phyloP scores from a whole-genome alignment of 2,888 invertebrate species.

The Hemistola chrysoprasaria region DNA sequence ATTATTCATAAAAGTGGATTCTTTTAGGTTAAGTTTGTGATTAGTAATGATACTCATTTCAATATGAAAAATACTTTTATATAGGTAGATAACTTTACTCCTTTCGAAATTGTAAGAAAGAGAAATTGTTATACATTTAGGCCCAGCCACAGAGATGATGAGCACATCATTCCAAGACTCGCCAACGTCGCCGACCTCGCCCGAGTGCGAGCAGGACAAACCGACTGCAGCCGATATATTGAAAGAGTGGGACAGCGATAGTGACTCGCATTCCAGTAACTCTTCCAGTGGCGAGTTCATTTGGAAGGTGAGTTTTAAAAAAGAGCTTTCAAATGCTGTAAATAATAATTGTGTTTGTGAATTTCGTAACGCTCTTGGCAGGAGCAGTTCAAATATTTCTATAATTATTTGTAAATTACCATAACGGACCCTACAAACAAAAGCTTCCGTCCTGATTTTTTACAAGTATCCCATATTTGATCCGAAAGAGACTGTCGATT shows the following conservation, averaged over 20 bases:
- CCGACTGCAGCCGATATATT: slow-evolving; percentile 63
- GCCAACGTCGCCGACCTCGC: slow-evolving; percentile 65
- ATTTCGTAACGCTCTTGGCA: slow-evolving; percentile 1
- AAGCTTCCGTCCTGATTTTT: too few relatives aligned
- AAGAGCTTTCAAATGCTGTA: not conserved
- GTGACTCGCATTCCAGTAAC: slow-evolving; percentile 84
- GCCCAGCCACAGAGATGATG: slow-evolving; percentile 73
- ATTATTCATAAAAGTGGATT: too few relatives aligned
- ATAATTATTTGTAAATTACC: too few relatives aligned
- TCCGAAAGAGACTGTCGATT: too few relatives aligned
- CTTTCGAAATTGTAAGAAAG: too few relatives aligned
- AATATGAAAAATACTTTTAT: too few relatives aligned
- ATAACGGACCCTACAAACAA: too few relatives aligned
- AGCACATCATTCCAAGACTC: slow-evolving; percentile 77
- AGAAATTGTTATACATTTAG: slow-evolving; percentile 37
- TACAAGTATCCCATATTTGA: too few relatives aligned
- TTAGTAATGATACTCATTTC: too few relatives aligned
- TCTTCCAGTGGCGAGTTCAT: slow-evolving; percentile 90
- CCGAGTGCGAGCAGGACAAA: slow-evolving; percentile 59
- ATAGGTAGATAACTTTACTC: too few relatives aligned
- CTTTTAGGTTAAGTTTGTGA: too few relatives aligned
- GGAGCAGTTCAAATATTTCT: not conserved
- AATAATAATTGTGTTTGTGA: slow-evolving; percentile 28
- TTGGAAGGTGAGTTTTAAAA: slow-evolving; percentile 84
- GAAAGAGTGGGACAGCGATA: slow-evolving; percentile 88